Evolutionary conservation across 2,113 vertebrate species (phyloP).

Genomic region (Sporophila hypoxantha): DNA sequence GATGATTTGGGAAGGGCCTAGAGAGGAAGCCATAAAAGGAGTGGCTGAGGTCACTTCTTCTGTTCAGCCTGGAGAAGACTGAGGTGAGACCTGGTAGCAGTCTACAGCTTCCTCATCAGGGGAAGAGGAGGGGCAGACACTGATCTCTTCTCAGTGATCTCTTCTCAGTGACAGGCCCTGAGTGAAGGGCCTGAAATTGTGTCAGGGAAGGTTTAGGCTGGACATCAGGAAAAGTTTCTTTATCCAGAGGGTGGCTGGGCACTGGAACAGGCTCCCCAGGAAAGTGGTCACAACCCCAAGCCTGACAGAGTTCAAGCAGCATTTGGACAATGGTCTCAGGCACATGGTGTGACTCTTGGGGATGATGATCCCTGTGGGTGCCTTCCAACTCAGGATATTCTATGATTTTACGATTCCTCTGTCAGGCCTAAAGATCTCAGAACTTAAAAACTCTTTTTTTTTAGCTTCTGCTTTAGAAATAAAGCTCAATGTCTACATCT

Average conservation of each 20-base stretch:
- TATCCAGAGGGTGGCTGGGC: no score
- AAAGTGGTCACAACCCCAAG: neutral
- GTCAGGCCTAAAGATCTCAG: neutral
- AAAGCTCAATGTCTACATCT: neutral
- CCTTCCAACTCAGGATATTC: neutral
- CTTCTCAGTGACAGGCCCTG: neutral
- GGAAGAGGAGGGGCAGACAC: neutral
- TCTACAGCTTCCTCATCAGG: neutral
- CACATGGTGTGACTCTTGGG: neutral
- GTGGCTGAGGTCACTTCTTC: neutral
- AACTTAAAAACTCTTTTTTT: neutral
- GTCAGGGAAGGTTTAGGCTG: neutral
- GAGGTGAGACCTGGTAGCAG: neutral
- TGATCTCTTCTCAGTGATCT: neutral
- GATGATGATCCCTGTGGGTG: neutral
- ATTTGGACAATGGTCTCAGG: neutral
- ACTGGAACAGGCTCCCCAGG: neutral
- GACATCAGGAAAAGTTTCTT: neutral
- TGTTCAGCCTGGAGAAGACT: neutral
- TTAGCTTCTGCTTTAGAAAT: neutral
- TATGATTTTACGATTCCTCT: neutral
- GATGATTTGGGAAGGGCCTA: neutral
- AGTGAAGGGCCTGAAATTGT: neutral
- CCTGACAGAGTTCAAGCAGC: neutral
- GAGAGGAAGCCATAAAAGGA: neutral